Conservation (phyloP, 2,888 invertebrate species). For the Zootermopsis nevadensis region DNA sequence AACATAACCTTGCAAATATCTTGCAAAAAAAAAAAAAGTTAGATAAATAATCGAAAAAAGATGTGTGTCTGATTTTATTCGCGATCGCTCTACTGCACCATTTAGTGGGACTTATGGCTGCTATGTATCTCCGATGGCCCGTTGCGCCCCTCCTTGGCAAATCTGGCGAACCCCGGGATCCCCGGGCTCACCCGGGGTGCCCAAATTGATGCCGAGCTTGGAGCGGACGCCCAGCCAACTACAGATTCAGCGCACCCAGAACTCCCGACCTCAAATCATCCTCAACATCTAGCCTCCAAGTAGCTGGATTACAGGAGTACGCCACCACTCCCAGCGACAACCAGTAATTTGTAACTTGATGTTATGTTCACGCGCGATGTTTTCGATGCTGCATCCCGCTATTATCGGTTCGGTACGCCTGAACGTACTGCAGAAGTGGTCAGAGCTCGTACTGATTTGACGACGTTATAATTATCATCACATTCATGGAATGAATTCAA, state of each 20-base stretch:
- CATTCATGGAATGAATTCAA: no score
- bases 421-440: no score
- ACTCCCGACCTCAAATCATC: slow-evolving; percentile 93
- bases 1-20: no score
- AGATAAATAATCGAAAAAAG: slow-evolving; percentile 72
- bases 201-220: slow-evolving; percentile 95
- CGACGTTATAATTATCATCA: no score
- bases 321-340: slow-evolving; percentile 96
- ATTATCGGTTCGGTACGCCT: no score
- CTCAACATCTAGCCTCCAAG: slow-evolving; percentile 91
- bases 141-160: not conserved
- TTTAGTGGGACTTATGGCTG: not conserved
- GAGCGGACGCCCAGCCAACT: slow-evolving; percentile 95
- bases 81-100: not conserved
- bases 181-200: slow-evolving; percentile 60
- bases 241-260: slow-evolving; percentile 73
- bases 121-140: not conserved
- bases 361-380: no score
- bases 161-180: not conserved
- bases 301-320: slow-evolving; percentile 98
- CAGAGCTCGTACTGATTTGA: no score
- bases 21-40: no score
- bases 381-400: no score
- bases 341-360: no score
- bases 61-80: slow-evolving; percentile 74